These are phyloP conservation scores for Ataeniobius toweri DNA, from an alignment of 2,797 vertebrate species.

Conservation along the genomic window DNA sequence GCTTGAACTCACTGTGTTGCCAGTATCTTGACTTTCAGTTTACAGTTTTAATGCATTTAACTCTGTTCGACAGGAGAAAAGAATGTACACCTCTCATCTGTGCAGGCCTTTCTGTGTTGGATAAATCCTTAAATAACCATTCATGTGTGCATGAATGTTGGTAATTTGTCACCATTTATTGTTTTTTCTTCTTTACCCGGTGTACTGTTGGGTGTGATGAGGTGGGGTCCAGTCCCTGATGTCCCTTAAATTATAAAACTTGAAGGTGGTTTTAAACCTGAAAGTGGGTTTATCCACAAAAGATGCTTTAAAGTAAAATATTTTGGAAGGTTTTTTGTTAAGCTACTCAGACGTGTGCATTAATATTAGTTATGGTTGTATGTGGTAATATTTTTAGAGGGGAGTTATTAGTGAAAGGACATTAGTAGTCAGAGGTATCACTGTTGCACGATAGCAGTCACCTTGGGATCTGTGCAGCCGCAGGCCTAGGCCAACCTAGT, in stretches of 20 bases:
- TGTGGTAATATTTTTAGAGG: constrained; percentile 46
- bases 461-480: constrained; percentile 72
- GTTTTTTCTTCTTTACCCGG: too few relatives aligned
- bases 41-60: neutral
- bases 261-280: too few relatives aligned
- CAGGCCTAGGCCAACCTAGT: constrained; percentile 75
- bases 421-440: constrained; percentile 53
- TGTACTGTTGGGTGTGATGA: too few relatives aligned
- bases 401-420: constrained; percentile 43
- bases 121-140: too few relatives aligned
- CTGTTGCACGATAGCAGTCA: constrained; percentile 62
- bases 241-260: too few relatives aligned
- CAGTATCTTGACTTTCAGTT: neutral
- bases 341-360: neutral
- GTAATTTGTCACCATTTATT: too few relatives aligned
- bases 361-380: neutral
- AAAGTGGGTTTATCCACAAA: too few relatives aligned
- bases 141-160: too few relatives aligned
- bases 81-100: neutral
- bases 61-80: neutral
- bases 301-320: too few relatives aligned
- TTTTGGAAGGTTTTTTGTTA: too few relatives aligned
- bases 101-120: neutral
- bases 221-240: too few relatives aligned
- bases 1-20: neutral